Base-by-base conservation (phyloP, 1,140 invertebrate species). In the Mamestra configurata region DNA sequence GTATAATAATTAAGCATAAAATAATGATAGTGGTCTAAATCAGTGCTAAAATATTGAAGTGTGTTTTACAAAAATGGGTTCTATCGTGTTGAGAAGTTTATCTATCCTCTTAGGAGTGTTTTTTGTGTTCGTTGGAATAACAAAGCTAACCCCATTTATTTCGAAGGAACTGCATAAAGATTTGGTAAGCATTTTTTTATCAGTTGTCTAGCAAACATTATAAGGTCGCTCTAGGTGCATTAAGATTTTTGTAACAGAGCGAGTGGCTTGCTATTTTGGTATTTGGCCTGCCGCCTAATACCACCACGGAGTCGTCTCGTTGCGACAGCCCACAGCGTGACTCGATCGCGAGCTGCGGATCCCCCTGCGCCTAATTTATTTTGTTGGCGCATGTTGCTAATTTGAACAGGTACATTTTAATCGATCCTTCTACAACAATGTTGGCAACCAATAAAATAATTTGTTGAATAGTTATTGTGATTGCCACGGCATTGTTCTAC, bases 141-240 rank as follows among this genome's bases (percentile, higher is more conserved):
- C 99, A 87, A 99, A 99, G 96, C 95, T 99, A 68, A 98, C 98
- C 78, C 98, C 98, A 80, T 96, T 97, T 82, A 97, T 99, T 77
- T 99, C 98, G 88, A 98, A 98, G 95, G 98, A 99, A 94, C 96
- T 99, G 71, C 98, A 99, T 94, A 99, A 98, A 96, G 98, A 99
- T 96, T 97, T 99, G 97, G 99, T 99, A 95, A 97, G 93, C 90
- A 53, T 31, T 70, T 83, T 79, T 46, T 84, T 51, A 81, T 77
- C 77, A 73, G 55, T 84, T 83, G 71, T 78, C 46, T 64, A 79
- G 35, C 51, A 86, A 31, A 86, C 82, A 88, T 83, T 79, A 80
- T 86, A 92, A 93, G 89, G 88, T 93, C 89, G 89, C 77, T 88
- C 77, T 88, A 85, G 79, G 82, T 93, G 91, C 88, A 92, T 90